Evolutionary conservation across 2,888 invertebrate genomes (phyloP).

Genomic region (Nipponacmea schrenckii): DNA sequence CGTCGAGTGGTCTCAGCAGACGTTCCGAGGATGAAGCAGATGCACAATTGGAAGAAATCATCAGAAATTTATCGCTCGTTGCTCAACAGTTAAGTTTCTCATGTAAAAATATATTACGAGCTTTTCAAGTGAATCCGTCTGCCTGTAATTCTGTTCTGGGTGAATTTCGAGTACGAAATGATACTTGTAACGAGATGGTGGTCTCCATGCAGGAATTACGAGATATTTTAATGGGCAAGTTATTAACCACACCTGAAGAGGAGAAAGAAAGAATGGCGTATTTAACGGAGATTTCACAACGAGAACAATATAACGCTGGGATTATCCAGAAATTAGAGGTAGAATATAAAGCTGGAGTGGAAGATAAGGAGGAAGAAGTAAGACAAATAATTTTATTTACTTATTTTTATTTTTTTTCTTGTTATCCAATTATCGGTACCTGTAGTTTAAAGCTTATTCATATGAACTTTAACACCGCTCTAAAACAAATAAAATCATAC

Average conservation of each 20-base stretch:
- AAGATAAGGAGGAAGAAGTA: slow-evolving; percentile 66
- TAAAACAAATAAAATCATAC: no score
- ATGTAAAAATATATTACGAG: slow-evolving; percentile 60
- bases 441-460: no score
- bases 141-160: slow-evolving; percentile 53
- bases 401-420: no score
- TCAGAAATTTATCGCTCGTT: slow-evolving; percentile 56
- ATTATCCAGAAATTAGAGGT: slow-evolving; percentile 64
- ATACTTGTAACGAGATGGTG: slow-evolving; percentile 40
- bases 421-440: no score
- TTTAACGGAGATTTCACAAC: slow-evolving; percentile 59
- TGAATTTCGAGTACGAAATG: slow-evolving; percentile 35
- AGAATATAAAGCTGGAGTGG: slow-evolving; percentile 61
- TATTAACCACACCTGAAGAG: slow-evolving; percentile 67
- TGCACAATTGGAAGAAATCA: slow-evolving; percentile 49
- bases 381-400: neutral
- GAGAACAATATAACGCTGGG: slow-evolving; percentile 61
- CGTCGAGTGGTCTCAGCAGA: slow-evolving; percentile 11
- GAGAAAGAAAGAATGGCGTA: slow-evolving; percentile 63
- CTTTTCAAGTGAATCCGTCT: slow-evolving; percentile 56
- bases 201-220: slow-evolving; percentile 55
- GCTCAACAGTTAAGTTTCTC: slow-evolving; percentile 62
- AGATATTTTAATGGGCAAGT: slow-evolving; percentile 61
- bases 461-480: no score
- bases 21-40: slow-evolving; percentile 17